A percentile compares a stretch with the other conserved stretches of the same genome.
Evolutionary conservation across 1,140 invertebrate species (phyloP).

Genomic region (Ceratina australensis): DNA sequence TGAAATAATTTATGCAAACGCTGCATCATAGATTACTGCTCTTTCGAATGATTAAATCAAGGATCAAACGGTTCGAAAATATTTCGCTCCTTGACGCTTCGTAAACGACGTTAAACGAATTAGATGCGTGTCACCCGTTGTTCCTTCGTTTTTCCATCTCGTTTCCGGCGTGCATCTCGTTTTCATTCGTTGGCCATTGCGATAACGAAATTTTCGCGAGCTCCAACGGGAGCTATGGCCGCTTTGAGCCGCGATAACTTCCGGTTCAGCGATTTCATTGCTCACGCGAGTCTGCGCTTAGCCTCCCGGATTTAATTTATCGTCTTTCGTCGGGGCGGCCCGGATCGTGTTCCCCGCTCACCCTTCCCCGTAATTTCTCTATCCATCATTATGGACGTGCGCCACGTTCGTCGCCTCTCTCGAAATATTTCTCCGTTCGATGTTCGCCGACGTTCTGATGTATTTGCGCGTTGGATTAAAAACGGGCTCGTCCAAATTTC

Average conservation of each 20-base stretch:
- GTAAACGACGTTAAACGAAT: constrained; percentile 49
- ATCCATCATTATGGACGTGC: constrained; percentile 21
- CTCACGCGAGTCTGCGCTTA: constrained; percentile 54
- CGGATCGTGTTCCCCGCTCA: constrained; percentile 24
- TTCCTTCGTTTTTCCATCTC: neutral
- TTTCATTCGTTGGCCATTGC: constrained; percentile 14
- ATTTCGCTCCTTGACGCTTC: constrained; percentile 24
- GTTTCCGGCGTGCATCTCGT: neutral
- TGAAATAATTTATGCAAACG: constrained; percentile 7
- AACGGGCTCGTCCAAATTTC: too few relatives aligned
- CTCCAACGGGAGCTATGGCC: constrained; percentile 32
- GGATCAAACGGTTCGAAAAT: neutral
- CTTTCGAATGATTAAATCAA: constrained; percentile 12
- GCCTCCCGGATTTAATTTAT: constrained; percentile 62
- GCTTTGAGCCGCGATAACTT: constrained; percentile 64
- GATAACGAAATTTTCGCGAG: constrained; percentile 58
- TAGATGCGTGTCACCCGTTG: constrained; percentile 37
- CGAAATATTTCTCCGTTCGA: constrained; percentile 25
- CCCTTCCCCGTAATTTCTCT: constrained; percentile 31
- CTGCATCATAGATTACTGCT: constrained; percentile 29
- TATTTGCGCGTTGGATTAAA: neutral
- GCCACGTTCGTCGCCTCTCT: neutral
- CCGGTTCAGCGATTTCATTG: constrained; percentile 65
- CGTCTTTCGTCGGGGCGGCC: constrained; percentile 52
- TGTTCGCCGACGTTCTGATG: constrained; percentile 3